Base-by-base conservation (phyloP, 2,797 vertebrate genomes). In the Chiloscyllium punctatum region DNA sequence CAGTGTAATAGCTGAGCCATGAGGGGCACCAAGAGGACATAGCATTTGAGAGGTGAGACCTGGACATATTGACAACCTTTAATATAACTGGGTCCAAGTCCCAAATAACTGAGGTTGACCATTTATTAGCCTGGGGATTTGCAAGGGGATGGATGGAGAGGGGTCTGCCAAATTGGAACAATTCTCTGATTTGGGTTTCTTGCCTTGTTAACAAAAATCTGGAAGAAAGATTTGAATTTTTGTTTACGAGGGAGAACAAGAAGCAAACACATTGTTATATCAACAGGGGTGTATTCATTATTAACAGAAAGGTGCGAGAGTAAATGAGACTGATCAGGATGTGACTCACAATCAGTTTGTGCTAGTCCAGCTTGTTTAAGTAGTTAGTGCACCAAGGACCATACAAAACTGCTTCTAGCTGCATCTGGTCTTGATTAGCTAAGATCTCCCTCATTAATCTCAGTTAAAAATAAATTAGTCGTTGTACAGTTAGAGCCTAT, bases 381-480 rank as follows among this genome's bases (percentile, higher is more conserved):
- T 94, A 30, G 94, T 94, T 94, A 51, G 94, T 30, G 42, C 94
- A 51, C 42, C 53, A 48, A 94, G 69, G 69, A 72, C 8, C 37
- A 94, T 37, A 69, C 51, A 94, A 94, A 94, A 48, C 25, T 94
- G 69, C 94, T 74, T 25, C 30, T 94, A 94, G 37, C 94, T 74
- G 69, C 66, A 94, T 72, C 13, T 94, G 71, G 27, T 71, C 69
- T 72, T 74, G 27, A 72, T 94, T 72, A 94, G 68, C 68, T 48
- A 72, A 74, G 25, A 74, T 48, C 69, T 71, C 18, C 53, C 42
- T 74, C 68, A 94, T 57, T 95, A 77, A 95, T 95, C 94, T 77
- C 71, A 53, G 72, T 72, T 95, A 77, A 95, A 95, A 95, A 95
- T 95, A 72, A 77, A 95, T 95, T 72, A 53, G 94, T n/a, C 48